These are phyloP conservation scores for Microplitis demolitor DNA, from an alignment of 1,140 invertebrate species.

Conservation along the genomic window DNA sequence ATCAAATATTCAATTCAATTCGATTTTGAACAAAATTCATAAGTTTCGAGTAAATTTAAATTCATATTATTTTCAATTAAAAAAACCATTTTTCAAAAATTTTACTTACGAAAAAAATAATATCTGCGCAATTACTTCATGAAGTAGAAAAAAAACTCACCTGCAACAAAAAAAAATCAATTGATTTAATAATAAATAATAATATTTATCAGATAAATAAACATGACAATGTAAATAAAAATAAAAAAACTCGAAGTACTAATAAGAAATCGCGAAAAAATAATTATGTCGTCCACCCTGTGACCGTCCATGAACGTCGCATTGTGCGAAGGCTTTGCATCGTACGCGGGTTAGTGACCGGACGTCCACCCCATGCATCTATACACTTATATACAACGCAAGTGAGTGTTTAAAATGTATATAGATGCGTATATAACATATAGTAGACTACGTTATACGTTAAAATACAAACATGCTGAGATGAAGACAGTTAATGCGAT, in stretches of 20 bases:
- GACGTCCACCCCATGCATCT: conserved; percentile 43
- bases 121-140: no score
- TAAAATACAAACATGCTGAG: conserved; percentile 6
- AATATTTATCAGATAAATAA: background rate
- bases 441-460: background rate
- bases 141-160: background rate
- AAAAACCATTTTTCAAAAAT: no score
- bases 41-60: no score
- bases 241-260: background rate
- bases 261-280: background rate
- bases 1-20: no score
- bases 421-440: background rate
- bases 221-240: background rate
- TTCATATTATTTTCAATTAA: no score
- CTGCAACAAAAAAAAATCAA: background rate
- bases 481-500: conserved; percentile 10
- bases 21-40: no score
- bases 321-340: conserved; percentile 12
- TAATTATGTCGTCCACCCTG: conserved; percentile 19
- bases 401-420: background rate
- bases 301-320: conserved; percentile 24
- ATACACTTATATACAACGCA: background rate
- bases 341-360: conserved; percentile 42
- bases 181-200: background rate
- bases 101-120: no score